Evolutionary conservation across 2,113 vertebrate genomes (phyloP).

Genomic region (Pollimyrus isidori): DNA sequence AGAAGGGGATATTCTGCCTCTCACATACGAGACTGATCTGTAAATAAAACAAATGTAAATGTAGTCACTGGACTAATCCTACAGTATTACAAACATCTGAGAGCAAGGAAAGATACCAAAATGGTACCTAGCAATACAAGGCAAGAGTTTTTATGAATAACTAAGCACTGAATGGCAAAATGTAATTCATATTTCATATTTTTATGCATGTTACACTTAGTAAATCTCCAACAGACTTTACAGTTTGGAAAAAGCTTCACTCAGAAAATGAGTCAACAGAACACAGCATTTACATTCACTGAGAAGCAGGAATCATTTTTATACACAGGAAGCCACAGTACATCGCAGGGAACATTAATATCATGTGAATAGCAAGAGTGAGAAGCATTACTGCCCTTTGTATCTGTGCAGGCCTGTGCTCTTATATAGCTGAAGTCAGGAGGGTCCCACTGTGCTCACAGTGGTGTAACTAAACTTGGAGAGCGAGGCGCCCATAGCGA

Average conservation of each 20-base stretch:
- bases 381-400: background rate
- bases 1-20: background rate
- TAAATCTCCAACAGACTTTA: background rate
- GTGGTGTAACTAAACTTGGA: constrained; percentile 88
- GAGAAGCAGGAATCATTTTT: background rate
- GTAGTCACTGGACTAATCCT: background rate
- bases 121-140: too few species aligned
- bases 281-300: background rate
- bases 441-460: constrained; percentile 72
- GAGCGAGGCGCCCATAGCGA: constrained; percentile 62
- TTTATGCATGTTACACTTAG: background rate
- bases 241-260: background rate
- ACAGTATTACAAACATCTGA: background rate
- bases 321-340: background rate
- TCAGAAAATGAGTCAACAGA: background rate
- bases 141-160: background rate
- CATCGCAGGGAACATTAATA: background rate
- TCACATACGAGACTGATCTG: background rate
- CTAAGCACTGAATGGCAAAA: background rate
- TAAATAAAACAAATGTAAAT: background rate
- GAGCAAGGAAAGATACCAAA: background rate
- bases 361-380: background rate
- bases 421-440: constrained; percentile 40
- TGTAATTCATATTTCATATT: background rate
- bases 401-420: too few species aligned